A percentile compares a stretch with the other conserved stretches of the same genome.
These are phyloP conservation scores for Cinclus mexicanus DNA, from an alignment of 2,113 vertebrate genomes.

Conservation along the genomic window DNA sequence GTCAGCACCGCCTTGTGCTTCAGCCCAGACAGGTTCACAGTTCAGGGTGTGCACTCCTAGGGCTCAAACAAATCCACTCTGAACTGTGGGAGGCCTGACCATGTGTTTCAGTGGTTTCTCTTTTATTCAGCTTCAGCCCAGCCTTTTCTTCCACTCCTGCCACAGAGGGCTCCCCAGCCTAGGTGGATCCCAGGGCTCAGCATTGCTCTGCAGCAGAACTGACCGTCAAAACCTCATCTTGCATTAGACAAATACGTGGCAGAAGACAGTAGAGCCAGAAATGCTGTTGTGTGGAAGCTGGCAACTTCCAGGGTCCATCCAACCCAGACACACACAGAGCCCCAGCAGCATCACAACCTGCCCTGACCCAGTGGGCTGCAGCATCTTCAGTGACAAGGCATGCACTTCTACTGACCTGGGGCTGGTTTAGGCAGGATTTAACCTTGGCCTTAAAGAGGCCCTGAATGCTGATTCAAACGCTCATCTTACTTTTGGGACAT, in stretches of 20 bases:
- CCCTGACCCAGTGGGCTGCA: background rate
- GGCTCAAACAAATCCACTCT: accelerated
- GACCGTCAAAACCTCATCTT: background rate
- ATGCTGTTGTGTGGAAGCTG: background rate
- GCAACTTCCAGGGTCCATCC: background rate
- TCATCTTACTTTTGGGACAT: background rate
- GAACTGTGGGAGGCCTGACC: background rate
- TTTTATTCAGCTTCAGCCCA: background rate
- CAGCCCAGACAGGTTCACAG: background rate
- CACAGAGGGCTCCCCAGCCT: background rate
- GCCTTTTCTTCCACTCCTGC: background rate
- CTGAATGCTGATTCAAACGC: background rate
- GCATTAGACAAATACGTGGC: background rate
- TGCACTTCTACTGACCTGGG: background rate
- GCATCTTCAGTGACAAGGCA: accelerated
- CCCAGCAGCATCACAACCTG: background rate
- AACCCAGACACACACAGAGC: background rate
- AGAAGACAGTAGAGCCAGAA: background rate
- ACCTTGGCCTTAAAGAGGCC: background rate
- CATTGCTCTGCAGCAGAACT: background rate
- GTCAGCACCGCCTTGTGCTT: background rate
- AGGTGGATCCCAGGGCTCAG: background rate
- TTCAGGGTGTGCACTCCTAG: background rate
- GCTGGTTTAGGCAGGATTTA: background rate
- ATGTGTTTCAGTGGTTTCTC: accelerated